These are phyloP conservation scores for Cyanoderma ruficeps DNA, from an alignment of 2,113 vertebrate genomes.

Conservation along the genomic window DNA sequence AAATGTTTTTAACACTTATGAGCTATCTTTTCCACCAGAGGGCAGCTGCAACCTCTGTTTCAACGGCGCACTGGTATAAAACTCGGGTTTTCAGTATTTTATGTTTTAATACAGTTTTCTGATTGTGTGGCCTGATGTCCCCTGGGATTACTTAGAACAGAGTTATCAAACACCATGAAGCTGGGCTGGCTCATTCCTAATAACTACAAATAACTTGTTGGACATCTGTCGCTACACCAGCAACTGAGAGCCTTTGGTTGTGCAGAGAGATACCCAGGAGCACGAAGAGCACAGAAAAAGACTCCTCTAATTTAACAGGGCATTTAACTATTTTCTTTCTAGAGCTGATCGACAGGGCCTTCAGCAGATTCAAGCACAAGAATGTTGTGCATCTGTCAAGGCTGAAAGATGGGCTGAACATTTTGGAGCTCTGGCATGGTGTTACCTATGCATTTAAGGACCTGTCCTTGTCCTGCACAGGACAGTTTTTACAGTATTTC, in stretches of 20 bases:
- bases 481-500: constrained; percentile 87
- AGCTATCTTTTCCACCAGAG: constrained; percentile 20
- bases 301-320: not conserved
- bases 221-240: not conserved
- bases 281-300: not conserved
- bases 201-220: not conserved
- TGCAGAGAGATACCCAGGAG: not conserved
- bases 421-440: constrained; percentile 93
- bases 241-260: not conserved
- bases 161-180: not conserved
- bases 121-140: not conserved
- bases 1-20: not conserved
- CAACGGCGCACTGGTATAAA: rapidly evolving
- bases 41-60: constrained; percentile 20
- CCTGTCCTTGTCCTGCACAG: constrained; percentile 86
- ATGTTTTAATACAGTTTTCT: not conserved
- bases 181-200: not conserved
- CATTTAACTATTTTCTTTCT: not conserved
- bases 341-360: constrained; percentile 82
- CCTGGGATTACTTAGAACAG: not conserved
- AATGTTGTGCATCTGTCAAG: constrained; percentile 75
- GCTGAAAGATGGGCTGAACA: constrained; percentile 77
- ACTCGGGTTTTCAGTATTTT: not conserved
- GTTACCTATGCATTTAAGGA: constrained; percentile 90
- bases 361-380: constrained; percentile 81